These are phyloP conservation scores for Tetranychus cinnabarinus DNA, from an alignment of 1,140 invertebrate genomes.

Conservation along the genomic window DNA sequence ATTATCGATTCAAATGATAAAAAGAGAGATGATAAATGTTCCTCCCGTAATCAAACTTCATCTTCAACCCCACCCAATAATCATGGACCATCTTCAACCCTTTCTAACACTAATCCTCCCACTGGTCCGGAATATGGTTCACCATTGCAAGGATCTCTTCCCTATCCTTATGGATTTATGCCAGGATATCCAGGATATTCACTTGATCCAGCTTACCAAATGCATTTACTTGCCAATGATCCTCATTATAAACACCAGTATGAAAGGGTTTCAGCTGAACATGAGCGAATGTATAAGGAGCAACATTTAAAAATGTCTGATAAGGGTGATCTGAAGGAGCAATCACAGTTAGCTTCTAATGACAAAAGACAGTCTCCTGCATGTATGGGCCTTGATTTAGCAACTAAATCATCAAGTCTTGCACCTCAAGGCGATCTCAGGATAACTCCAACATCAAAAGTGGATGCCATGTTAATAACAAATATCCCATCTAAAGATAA, in stretches of 20 bases:
- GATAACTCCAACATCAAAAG: background rate
- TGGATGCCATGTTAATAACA: background rate
- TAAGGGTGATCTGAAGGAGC: background rate
- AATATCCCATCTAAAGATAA: background rate
- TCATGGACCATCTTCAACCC: too few species aligned
- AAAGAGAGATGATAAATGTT: background rate
- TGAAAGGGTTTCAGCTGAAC: constrained; percentile 18
- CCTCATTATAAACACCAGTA: constrained; percentile 18
- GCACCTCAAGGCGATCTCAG: background rate
- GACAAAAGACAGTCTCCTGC: background rate
- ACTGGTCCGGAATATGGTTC: background rate
- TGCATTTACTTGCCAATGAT: constrained; percentile 24
- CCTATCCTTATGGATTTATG: constrained; percentile 38
- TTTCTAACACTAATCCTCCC: background rate
- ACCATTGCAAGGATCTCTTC: constrained; percentile 11
- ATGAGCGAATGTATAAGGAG: constrained; percentile 16
- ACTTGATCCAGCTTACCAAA: constrained; percentile 31
- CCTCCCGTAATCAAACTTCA: background rate
- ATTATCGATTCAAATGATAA: background rate
- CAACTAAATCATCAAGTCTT: background rate
- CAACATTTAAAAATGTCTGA: constrained; percentile 5
- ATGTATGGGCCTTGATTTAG: background rate
- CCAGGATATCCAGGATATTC: constrained; percentile 37
- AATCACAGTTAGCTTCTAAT: background rate
- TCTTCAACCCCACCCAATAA: background rate